These are phyloP conservation scores for Drosophila paramelanica DNA, from an alignment of 2,888 invertebrate genomes.

Conservation along the genomic window DNA sequence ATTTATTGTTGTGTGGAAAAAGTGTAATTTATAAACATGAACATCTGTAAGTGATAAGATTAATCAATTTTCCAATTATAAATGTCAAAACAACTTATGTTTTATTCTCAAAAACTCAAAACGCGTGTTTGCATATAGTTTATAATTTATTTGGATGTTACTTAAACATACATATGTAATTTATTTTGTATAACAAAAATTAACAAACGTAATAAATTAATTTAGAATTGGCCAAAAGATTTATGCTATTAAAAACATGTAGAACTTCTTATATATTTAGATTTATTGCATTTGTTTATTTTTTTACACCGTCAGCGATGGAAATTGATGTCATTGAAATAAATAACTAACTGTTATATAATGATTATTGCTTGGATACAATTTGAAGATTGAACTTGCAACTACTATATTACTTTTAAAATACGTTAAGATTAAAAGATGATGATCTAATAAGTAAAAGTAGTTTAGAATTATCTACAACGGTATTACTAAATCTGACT, in stretches of 20 bases:
- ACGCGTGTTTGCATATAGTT: constrained; percentile 22
- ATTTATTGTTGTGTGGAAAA: not conserved
- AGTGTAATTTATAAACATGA: not conserved
- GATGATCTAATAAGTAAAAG: constrained; percentile 21
- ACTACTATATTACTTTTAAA: constrained; percentile 21
- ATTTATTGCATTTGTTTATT: constrained; percentile 58
- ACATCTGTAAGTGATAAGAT: not conserved
- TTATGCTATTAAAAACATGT: constrained; percentile 66
- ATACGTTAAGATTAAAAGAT: constrained; percentile 18
- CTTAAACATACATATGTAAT: constrained; percentile 38
- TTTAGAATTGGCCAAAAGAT: constrained; percentile 63
- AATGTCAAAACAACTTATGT: not conserved
- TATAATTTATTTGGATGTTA: constrained; percentile 37
- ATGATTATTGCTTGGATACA: constrained; percentile 49
- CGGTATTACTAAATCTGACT: constrained; percentile 40
- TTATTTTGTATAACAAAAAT: constrained; percentile 46
- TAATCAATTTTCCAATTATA: not conserved
- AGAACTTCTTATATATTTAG: constrained; percentile 49
- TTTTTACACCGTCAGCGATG: constrained; percentile 54
- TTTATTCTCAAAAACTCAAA: constrained; percentile 4
- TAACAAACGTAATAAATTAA: constrained; percentile 56
- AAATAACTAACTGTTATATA: constrained; percentile 27
- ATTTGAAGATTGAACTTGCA: constrained; percentile 26
- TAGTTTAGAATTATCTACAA: constrained; percentile 36
- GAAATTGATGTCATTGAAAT: constrained; percentile 38